Percentiles rank a stretch among this genome's conserved stretches.
Evolutionary conservation across 1,140 invertebrate genomes (phyloP).

Genomic region (Mizuhopecten yessoensis): DNA sequence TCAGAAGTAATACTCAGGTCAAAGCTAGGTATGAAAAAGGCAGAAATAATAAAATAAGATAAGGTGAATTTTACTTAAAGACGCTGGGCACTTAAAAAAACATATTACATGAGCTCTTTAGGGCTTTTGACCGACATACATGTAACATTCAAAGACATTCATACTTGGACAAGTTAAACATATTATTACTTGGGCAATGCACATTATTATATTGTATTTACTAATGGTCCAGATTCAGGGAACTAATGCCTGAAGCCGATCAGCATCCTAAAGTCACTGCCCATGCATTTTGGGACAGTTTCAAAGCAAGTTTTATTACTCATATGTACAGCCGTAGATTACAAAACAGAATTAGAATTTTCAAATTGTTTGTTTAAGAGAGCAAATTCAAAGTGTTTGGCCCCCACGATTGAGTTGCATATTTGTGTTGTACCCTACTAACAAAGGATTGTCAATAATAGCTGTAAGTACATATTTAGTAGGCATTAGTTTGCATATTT

Average conservation of each 20-base stretch:
- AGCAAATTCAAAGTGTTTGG: background rate
- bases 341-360: background rate
- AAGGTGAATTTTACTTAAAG: no score
- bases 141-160: no score
- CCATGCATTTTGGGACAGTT: slow-evolving; percentile 15
- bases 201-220: background rate
- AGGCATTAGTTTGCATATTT: background rate
- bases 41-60: background rate
- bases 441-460: background rate
- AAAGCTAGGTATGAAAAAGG: slow-evolving; percentile 36
- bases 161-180: no score
- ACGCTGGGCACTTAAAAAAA: no score
- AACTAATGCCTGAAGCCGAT: background rate
- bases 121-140: no score
- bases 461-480: background rate
- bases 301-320: background rate
- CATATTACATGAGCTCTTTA: no score
- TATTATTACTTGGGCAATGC: no score
- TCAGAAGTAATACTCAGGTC: slow-evolving; percentile 32
- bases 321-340: background rate
- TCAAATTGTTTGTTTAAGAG: background rate
- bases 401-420: slow-evolving; percentile 2
- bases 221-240: slow-evolving; percentile 43
- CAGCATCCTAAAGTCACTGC: background rate
- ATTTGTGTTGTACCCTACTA: background rate